Conservation (phyloP, 2,888 invertebrate species). For the Pachliopta kotzebuea region DNA sequence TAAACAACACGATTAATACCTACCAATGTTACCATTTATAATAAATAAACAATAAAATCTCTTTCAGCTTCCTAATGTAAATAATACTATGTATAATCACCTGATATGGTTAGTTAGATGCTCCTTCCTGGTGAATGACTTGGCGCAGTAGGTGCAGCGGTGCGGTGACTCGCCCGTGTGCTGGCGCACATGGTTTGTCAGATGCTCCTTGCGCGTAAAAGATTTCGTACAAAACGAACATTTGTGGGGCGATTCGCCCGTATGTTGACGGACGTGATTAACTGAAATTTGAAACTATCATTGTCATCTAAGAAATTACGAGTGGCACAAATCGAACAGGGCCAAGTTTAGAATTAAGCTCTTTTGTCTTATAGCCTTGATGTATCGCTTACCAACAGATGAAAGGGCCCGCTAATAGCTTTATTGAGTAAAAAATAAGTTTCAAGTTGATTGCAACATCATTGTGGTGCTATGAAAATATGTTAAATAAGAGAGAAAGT, state of each 20-base stretch:
- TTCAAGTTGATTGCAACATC: no score
- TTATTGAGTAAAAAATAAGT: no score
- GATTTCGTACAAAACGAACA: conserved; percentile 89
- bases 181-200: conserved; percentile 92
- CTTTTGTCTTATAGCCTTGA: no score
- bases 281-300: conserved; percentile 52
- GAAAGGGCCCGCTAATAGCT: no score
- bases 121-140: conserved; percentile 92
- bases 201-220: conserved; percentile 89
- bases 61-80: background rate
- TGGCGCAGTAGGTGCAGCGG: conserved; percentile 91
- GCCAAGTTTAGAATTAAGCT: no score
- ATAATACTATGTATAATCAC: conserved; percentile 42
- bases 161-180: conserved; percentile 94
- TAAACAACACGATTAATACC: background rate
- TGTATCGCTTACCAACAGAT: no score
- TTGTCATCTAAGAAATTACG: background rate
- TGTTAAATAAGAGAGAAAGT: background rate
- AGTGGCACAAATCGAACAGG: background rate
- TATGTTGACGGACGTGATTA: conserved; percentile 86
- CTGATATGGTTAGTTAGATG: conserved; percentile 92
- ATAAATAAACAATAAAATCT: background rate
- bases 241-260: conserved; percentile 89
- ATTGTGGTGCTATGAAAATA: no score
- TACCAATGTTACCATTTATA: background rate